These are phyloP conservation scores for Ornithorhynchus anatinus DNA, from an alignment of 2,113 vertebrate genomes.

Conservation along the genomic window DNA sequence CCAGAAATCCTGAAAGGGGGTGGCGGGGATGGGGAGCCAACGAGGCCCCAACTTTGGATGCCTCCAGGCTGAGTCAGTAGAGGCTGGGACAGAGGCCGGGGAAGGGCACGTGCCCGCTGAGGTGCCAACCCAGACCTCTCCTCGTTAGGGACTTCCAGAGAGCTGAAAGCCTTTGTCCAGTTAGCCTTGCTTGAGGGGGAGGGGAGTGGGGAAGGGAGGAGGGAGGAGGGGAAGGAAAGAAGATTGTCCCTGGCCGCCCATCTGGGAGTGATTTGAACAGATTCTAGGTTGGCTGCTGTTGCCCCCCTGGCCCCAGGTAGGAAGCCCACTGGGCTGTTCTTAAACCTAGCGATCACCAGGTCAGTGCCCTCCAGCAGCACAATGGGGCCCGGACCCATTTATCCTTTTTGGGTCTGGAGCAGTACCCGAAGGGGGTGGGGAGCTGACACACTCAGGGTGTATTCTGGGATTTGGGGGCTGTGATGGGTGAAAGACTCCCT, in stretches of 20 bases:
- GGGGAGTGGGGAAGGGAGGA: neutral
- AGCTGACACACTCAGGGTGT: too few relatives aligned
- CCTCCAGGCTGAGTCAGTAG: too few relatives aligned
- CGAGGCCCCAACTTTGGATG: neutral
- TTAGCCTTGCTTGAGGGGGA: neutral
- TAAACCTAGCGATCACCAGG: slow-evolving; percentile 59
- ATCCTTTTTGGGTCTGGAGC: neutral
- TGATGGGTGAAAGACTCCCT: too few relatives aligned
- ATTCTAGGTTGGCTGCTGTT: slow-evolving; percentile 10
- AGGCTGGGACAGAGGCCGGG: neutral
- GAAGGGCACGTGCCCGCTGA: neutral
- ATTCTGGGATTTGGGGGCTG: too few relatives aligned
- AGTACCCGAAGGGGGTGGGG: too few relatives aligned
- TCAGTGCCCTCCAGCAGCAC: slow-evolving; percentile 34
- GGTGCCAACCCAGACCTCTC: neutral
- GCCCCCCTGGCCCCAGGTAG: neutral
- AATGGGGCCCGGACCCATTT: slow-evolving; percentile 34
- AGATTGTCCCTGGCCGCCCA: slow-evolving; percentile 30
- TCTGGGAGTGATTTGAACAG: slow-evolving; percentile 67
- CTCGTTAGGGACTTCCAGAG: neutral
- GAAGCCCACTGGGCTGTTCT: slow-evolving; percentile 52
- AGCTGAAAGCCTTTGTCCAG: neutral
- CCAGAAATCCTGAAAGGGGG: neutral
- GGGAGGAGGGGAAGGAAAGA: neutral
- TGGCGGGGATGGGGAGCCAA: neutral